phyloP scores from a whole-genome alignment of 2,797 vertebrate species.

The Phalloptychus januarius region DNA sequence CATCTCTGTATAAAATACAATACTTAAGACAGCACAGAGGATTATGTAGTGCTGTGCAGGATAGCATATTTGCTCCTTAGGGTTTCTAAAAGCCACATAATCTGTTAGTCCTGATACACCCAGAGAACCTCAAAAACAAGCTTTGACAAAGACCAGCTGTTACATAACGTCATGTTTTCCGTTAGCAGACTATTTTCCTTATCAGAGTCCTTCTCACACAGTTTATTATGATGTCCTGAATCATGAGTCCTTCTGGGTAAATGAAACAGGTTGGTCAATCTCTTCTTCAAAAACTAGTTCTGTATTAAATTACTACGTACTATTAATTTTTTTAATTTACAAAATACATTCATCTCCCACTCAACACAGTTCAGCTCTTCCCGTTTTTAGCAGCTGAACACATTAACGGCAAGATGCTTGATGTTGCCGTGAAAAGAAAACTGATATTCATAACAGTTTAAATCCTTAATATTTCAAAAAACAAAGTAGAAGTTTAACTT shows the following conservation, averaged over 20 bases:
- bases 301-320: neutral
- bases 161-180: constrained; percentile 10
- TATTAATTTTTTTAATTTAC: neutral
- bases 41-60: constrained; percentile 4
- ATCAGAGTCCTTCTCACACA: neutral
- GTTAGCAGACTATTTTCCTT: neutral
- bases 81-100: neutral
- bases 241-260: neutral
- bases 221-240: neutral
- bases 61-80: neutral
- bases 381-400: neutral
- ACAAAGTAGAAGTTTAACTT: neutral
- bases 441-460: neutral
- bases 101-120: neutral
- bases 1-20: constrained; percentile 12
- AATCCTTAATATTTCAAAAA: neutral
- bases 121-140: constrained; percentile 2
- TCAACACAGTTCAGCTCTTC: neutral
- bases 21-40: neutral
- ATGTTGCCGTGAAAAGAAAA: neutral
- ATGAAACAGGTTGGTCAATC: neutral
- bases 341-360: neutral
- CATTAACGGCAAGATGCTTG: neutral
- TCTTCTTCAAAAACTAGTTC: neutral
- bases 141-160: neutral